Evolutionary conservation across 2,888 invertebrate species (phyloP).

Genomic region (Chymomyza fuscimana): DNA sequence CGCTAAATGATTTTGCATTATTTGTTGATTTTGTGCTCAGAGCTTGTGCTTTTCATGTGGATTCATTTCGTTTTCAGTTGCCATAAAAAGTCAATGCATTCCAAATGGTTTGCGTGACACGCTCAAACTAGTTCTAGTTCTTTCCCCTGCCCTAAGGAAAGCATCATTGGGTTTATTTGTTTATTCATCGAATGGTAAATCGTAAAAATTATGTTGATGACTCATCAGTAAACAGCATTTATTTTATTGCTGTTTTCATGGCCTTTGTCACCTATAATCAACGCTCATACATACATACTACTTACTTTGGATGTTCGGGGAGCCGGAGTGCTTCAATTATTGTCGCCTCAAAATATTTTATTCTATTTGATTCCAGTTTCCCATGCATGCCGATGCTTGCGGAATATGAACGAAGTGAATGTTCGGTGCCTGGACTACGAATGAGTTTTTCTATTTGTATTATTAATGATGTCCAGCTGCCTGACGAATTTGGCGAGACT

Average conservation of each 20-base stretch:
- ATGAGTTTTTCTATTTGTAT: constrained; percentile 66
- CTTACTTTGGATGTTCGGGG: not conserved
- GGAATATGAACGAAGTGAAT: constrained; percentile 45
- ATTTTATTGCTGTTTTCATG: constrained; percentile 63
- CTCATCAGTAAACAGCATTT: constrained; percentile 73
- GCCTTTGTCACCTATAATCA: constrained; percentile 37
- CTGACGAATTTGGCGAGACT: not conserved
- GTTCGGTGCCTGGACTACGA: constrained; percentile 55
- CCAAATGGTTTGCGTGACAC: constrained; percentile 68
- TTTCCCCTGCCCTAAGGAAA: not conserved
- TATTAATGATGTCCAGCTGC: constrained; percentile 55
- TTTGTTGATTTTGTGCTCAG: constrained; percentile 40
- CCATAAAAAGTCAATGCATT: constrained; percentile 75
- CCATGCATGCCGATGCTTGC: constrained; percentile 34
- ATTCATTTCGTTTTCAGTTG: constrained; percentile 11
- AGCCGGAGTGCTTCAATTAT: constrained; percentile 49
- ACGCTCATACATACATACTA: not conserved
- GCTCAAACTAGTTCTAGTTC: constrained; percentile 45
- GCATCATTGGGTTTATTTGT: constrained; percentile 60
- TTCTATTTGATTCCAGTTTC: constrained; percentile 29
- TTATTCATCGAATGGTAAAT: constrained; percentile 72
- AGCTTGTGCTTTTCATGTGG: constrained; percentile 10
- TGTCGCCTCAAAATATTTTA: constrained; percentile 39
- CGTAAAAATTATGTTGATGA: constrained; percentile 76
- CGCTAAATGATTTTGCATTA: constrained; percentile 75